Percentiles rank a stretch among this genome's conserved stretches.
Evolutionary conservation across 2,797 vertebrate genomes (phyloP).

Genomic region (Hydrolagus colliei): DNA sequence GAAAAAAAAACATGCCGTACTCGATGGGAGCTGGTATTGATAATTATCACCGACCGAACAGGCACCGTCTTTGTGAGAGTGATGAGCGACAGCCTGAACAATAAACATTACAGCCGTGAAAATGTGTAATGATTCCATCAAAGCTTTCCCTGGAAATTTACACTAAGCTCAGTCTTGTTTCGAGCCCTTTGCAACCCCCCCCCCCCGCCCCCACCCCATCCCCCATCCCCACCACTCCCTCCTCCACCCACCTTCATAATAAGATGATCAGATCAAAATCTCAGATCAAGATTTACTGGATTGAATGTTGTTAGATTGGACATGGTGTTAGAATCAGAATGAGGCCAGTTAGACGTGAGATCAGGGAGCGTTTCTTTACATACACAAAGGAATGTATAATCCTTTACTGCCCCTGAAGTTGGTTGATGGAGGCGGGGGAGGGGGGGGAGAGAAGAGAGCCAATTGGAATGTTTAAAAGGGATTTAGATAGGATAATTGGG

Average conservation of each 20-base stretch:
- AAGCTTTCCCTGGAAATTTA: neutral
- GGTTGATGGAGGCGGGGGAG: neutral
- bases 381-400: too few species aligned
- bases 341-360: too few species aligned
- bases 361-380: too few species aligned
- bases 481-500: too few species aligned
- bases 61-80: neutral
- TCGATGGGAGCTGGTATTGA: neutral
- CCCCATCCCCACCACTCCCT: too few species aligned
- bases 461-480: too few species aligned
- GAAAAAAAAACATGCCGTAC: too few species aligned
- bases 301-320: neutral
- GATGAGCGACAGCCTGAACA: neutral
- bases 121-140: neutral
- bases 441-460: neutral
- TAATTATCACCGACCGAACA: neutral
- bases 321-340: neutral
- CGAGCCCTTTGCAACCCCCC: too few species aligned
- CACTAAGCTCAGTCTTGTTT: neutral
- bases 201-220: too few species aligned
- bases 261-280: neutral
- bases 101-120: neutral
- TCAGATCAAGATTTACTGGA: conserved; percentile 1
- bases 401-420: too few species aligned
- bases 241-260: neutral